Evolutionary conservation across 2,797 vertebrate genomes (phyloP).

Genomic region (Arvicola amphibius): DNA sequence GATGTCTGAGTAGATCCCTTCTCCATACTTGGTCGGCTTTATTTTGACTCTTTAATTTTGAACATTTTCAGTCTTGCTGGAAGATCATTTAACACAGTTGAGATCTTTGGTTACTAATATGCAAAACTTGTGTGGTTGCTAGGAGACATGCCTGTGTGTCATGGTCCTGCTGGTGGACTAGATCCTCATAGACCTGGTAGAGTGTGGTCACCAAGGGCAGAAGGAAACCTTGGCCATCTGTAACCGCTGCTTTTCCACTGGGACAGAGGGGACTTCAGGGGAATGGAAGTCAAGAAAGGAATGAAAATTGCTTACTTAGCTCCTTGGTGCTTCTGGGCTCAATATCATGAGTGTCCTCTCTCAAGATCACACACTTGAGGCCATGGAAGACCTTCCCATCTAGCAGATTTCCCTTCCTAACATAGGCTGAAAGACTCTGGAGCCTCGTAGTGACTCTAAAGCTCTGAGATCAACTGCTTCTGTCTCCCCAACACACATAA

Average conservation of each 20-base stretch:
- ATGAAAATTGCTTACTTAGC: rapidly evolving
- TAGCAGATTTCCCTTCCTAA: not conserved
- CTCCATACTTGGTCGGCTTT: not conserved
- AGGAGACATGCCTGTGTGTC: not conserved
- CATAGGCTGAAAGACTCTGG: not conserved
- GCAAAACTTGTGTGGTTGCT: not conserved
- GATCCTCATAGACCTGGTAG: not conserved
- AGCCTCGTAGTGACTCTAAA: not conserved
- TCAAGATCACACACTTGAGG: not conserved
- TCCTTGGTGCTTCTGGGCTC: not conserved
- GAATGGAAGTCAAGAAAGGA: not conserved
- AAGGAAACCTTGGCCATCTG: not conserved
- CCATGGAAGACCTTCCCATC: not conserved
- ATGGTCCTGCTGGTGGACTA: rapidly evolving
- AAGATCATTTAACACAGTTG: not conserved
- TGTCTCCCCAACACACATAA: not conserved
- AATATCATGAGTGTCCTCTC: not conserved
- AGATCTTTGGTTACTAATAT: not conserved
- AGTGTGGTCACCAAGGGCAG: not conserved
- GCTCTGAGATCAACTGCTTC: not conserved
- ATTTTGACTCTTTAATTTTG: not conserved
- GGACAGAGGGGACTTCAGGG: rapidly evolving
- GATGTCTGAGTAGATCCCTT: not conserved
- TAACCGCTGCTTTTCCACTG: not conserved
- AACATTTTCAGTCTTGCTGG: not conserved